Evolutionary conservation across 2,113 vertebrate species (phyloP).

Genomic region (Mirounga angustirostris): DNA sequence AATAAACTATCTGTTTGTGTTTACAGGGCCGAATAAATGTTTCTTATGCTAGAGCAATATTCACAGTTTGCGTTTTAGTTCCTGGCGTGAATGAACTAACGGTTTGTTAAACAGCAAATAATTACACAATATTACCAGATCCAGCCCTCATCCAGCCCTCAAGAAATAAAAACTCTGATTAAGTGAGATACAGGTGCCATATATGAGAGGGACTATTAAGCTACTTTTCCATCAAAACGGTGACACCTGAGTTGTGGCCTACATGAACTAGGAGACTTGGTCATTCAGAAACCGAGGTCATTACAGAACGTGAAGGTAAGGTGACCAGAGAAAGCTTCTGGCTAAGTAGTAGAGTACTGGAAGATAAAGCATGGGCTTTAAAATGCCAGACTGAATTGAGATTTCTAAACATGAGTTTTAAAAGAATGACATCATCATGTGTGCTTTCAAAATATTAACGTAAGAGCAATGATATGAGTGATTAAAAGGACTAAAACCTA

Average conservation of each 20-base stretch:
- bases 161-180: not conserved
- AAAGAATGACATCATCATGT: not conserved
- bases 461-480: not conserved
- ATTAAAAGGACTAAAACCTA: not conserved
- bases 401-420: not conserved
- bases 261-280: not conserved
- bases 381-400: not conserved
- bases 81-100: not conserved
- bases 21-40: not conserved
- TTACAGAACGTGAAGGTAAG: not conserved
- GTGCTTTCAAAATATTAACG: not conserved
- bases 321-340: not conserved
- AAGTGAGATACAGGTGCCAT: not conserved
- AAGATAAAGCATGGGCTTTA: not conserved
- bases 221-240: slow-evolving; percentile 24
- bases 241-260: not conserved
- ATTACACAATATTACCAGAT: not conserved
- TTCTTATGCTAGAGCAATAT: not conserved
- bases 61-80: not conserved
- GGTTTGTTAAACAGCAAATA: not conserved
- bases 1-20: not conserved
- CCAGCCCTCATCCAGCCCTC: not conserved
- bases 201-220: slow-evolving; percentile 23
- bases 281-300: slow-evolving; percentile 15
- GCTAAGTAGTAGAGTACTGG: not conserved